Evolutionary conservation across 2,888 invertebrate species (phyloP).

Genomic region (Abrostola tripartita): DNA sequence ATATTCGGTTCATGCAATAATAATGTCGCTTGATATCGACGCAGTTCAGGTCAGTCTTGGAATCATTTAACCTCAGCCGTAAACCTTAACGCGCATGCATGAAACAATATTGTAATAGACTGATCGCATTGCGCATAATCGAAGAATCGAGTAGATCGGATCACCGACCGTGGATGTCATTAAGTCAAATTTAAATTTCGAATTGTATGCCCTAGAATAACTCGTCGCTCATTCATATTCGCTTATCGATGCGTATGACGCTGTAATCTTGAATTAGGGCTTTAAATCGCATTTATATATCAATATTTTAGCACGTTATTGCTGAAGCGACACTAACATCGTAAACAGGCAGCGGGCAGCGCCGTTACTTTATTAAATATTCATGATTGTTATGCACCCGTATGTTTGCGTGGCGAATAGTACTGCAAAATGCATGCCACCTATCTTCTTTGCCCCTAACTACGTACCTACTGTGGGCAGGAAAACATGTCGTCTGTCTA

Average conservation of each 20-base stretch:
- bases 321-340: slow-evolving; percentile 15
- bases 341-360: slow-evolving; percentile 9
- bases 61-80: slow-evolving; percentile 30
- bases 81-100: slow-evolving; percentile 37
- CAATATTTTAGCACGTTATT: slow-evolving; percentile 34
- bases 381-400: slow-evolving; percentile 28
- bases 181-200: slow-evolving; percentile 55
- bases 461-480: neutral
- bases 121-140: slow-evolving; percentile 48
- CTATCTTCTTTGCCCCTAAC: slow-evolving; percentile 19
- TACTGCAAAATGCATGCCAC: slow-evolving; percentile 30
- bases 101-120: slow-evolving; percentile 52
- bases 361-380: slow-evolving; percentile 32
- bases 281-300: slow-evolving; percentile 36
- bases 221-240: slow-evolving; percentile 49
- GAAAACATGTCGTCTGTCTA: slow-evolving; percentile 24
- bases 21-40: neutral
- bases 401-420: slow-evolving; percentile 24
- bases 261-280: slow-evolving; percentile 38
- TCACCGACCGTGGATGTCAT: slow-evolving; percentile 45
- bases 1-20: no score
- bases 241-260: slow-evolving; percentile 42
- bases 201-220: slow-evolving; percentile 47
- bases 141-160: slow-evolving; percentile 26
- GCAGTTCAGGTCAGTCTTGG: slow-evolving; percentile 6